Base-by-base conservation (phyloP, 2,888 invertebrate species). In the Aethes cnicana region DNA sequence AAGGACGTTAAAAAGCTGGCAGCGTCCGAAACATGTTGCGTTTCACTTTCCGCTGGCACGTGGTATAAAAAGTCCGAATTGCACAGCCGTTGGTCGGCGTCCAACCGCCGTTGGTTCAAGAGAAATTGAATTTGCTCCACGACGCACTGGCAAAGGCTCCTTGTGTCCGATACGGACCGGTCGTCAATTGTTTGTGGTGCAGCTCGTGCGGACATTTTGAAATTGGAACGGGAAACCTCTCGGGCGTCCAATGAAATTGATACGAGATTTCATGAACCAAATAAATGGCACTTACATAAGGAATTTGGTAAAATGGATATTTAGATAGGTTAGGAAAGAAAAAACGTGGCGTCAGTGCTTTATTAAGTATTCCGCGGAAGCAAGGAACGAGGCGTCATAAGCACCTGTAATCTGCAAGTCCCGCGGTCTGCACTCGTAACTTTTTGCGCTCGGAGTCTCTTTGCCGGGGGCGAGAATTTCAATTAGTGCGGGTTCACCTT, bases 401-500 rank as follows among this genome's bases (percentile, higher is more conserved):
- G 23, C 43, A 36, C 18, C 28, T 30, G 43, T 43, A 30, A 43
- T 50, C 43, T 50, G 36, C 42, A 28, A 28, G 35, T 25, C 42
- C 28, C 28, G 33, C 20, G 21, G 36, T 35, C 18, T 23, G 23
- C 21, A 37, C 28, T 36, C 23, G 42, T 28, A 44, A 44, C 39
- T 46, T 44, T 49, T 50, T 37, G 25, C 14, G n/a, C 26, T 8
- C 49, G 20, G 26, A 21, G 35, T 26, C 33, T 18, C 8, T 35
- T 26, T 28, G 7, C 21, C 11, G 39, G 17, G 62, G 62, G 60
- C 52, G 68, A 65, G 66, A 62, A 61, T 70, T 69, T 68, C 70
- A 70, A 69, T 70, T 69, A 69, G 54, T 53, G 55, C 41, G 61
- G 58, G 65, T 60, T 64, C 63, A 61, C 58, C 66, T 66, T 64